Evolutionary conservation across 2,797 vertebrate genomes (phyloP).

Genomic region (Borostomias antarcticus): DNA sequence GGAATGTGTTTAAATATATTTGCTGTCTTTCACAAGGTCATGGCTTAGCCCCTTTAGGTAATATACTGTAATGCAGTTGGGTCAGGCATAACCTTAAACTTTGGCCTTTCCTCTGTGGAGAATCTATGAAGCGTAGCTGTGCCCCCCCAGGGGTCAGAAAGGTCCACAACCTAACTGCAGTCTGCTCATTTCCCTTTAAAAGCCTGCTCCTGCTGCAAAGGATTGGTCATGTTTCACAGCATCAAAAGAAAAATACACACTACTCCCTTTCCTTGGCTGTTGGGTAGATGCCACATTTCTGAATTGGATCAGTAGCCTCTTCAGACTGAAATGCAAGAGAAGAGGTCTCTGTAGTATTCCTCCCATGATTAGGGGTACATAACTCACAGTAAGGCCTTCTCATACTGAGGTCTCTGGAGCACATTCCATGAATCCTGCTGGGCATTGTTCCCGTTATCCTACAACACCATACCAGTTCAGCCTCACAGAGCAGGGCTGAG

Average conservation of each 20-base stretch:
- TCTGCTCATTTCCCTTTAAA: conserved; percentile 10
- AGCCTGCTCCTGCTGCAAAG: conserved; percentile 29
- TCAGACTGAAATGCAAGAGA: conserved; percentile 2
- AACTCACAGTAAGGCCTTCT: conserved; percentile 43
- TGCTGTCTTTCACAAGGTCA: neutral
- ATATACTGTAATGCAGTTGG: neutral
- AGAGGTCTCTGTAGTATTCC: conserved; percentile 38
- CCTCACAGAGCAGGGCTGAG: conserved; percentile 37
- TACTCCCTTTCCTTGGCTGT: neutral
- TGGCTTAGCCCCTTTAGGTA: neutral
- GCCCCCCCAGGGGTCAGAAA: conserved; percentile 6
- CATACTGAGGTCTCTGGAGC: conserved; percentile 47
- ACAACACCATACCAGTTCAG: conserved; percentile 35
- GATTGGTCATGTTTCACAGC: conserved; percentile 41
- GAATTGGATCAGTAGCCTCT: conserved; percentile 36
- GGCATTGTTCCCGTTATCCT: conserved; percentile 66
- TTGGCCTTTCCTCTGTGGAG: conserved; percentile 35
- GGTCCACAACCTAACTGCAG: conserved; percentile 20
- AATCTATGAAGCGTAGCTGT: conserved; percentile 26
- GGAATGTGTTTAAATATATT: neutral
- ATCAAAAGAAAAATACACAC: conserved; percentile 36
- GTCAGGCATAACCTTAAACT: conserved; percentile 49
- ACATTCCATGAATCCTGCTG: conserved; percentile 74
- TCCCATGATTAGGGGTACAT: conserved; percentile 51
- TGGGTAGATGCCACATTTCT: conserved; percentile 1